A percentile compares a stretch with the other conserved stretches of the same genome.
These are phyloP conservation scores for Dynastes tityus DNA, from an alignment of 2,888 invertebrate species.

Conservation along the genomic window DNA sequence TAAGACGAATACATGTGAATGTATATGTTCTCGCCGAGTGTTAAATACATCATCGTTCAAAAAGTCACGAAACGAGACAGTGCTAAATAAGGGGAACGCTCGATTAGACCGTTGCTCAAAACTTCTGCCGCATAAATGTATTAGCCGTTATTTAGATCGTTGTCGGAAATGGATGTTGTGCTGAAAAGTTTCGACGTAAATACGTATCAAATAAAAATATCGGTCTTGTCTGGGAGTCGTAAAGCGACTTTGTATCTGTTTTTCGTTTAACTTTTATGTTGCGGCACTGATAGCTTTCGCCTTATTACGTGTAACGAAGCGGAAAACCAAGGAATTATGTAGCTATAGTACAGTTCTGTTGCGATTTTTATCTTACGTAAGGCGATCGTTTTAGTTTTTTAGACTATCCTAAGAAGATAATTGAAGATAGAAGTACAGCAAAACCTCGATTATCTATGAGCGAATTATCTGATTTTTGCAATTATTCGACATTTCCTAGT, in stretches of 20 bases:
- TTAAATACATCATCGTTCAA: conserved; percentile 25
- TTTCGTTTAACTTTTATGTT: conserved; percentile 42
- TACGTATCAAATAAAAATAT: conserved; percentile 42
- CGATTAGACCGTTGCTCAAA: background rate
- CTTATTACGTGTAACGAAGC: conserved; percentile 38
- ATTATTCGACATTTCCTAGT: no score
- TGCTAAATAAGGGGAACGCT: background rate
- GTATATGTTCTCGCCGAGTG: background rate
- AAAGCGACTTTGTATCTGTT: conserved; percentile 45
- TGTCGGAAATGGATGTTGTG: conserved; percentile 46
- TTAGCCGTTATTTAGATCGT: conserved; percentile 41
- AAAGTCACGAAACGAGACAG: conserved; percentile 9
- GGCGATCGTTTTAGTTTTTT: no score
- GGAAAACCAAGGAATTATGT: conserved; percentile 21
- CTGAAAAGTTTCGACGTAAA: conserved; percentile 37
- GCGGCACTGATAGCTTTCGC: conserved; percentile 29
- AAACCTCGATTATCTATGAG: no score
- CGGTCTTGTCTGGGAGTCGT: conserved; percentile 29
- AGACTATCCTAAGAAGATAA: no score
- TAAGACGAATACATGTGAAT: background rate
- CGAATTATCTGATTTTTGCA: no score
- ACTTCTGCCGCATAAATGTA: conserved; percentile 43
- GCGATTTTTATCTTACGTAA: background rate
- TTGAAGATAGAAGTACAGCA: no score
- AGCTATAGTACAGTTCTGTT: conserved; percentile 16